Evolutionary conservation across 1,140 invertebrate species (phyloP), one percentile per base, ranked within the genome.

Genomic region (Drosophila parabipectinata): DNA sequence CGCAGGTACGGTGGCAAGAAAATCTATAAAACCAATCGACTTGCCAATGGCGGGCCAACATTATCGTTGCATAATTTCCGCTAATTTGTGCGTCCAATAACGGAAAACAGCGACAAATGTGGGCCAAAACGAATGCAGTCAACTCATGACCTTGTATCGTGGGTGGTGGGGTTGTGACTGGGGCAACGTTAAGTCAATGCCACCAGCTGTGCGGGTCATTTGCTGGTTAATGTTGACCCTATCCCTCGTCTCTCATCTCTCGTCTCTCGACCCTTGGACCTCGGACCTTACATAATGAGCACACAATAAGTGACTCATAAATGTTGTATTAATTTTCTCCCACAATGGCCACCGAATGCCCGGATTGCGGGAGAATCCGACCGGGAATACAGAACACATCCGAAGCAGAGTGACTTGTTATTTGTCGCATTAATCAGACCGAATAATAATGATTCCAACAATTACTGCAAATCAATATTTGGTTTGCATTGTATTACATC

Each of bases 41-140:
- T 44, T 18, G 30, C 48, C 54, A 63, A 48, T 48, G 18, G 71
- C 50, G 58, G 54, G 28, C 67, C 60, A 74, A 68, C 44, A 87
- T 87, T 77, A 81, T 77, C 53, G 77, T 81, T 87, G 77, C 73
- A 85, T 81, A 87, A 85, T 77, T 77, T 85, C 73, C 68, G 82
- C 77, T 87, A 87, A 85, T 85, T 85, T 81, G 79, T 72, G 61
- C 61, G 50, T 30, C 34, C 44, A 82, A 63, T 63, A 82, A 63
- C 50, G 37, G 51, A 41, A 57, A 72, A 72, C 53, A 47, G 55
- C 61, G 45, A 64, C 62, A 73, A 77, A 79, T 79, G 71, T 75
- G 51, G 48, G 66, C 60, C 55, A 74, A 54, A 37, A 47, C 1
- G 47, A 83, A 62, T 79, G 80, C 80, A 79, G 51, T 61, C 26